Evolutionary conservation across 1,140 invertebrate genomes (phyloP), one percentile per base, ranked within the genome.

Genomic region (Chironomus tepperi): DNA sequence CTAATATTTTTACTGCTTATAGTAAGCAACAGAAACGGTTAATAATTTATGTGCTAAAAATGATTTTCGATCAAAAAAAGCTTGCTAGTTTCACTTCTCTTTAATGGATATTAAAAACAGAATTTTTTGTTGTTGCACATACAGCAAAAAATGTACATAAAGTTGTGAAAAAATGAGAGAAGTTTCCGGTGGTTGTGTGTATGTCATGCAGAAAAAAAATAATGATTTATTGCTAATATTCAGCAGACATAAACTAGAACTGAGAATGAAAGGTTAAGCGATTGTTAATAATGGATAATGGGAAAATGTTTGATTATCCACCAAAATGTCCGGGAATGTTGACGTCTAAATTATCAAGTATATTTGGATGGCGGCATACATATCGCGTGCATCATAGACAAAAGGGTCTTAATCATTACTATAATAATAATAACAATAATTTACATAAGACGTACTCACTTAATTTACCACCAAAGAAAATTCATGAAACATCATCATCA

Each of bases 361-460:
- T 91, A 67, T 91, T 91, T 77, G 88, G 89, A 57, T 91, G 90
- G 89, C 84, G 89, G 76, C 89, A 91, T 79, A 91, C 89, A 43
- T 92, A 92, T 80, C 88, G 90, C 73, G 89, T 92, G 75, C 87
- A 90, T 78, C 89, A 90, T 78, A 83, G 89, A 75, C 90, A 92
- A 78, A 86, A 88, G 79, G 87, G 86, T 77, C 85, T 90, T 73
- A 81, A 86, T 42, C 87, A 86, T 10, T 84, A 86, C 75, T 77
- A 90, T 73, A 81, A 86, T 42, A 86, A 86, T 9, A 84, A 86
- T 70, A 18, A 18, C 18, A 15, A 70, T 19, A 70, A 76, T 74
- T 78, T 81, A 15, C 81, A 82, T 73, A 82, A 82, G 77, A 81
- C 81, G 74, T 82, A 82, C 75, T 82, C 81, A 74, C 76, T 82